These are phyloP conservation scores for Chionomys nivalis DNA, from an alignment of 2,113 vertebrate species.

Conservation along the genomic window DNA sequence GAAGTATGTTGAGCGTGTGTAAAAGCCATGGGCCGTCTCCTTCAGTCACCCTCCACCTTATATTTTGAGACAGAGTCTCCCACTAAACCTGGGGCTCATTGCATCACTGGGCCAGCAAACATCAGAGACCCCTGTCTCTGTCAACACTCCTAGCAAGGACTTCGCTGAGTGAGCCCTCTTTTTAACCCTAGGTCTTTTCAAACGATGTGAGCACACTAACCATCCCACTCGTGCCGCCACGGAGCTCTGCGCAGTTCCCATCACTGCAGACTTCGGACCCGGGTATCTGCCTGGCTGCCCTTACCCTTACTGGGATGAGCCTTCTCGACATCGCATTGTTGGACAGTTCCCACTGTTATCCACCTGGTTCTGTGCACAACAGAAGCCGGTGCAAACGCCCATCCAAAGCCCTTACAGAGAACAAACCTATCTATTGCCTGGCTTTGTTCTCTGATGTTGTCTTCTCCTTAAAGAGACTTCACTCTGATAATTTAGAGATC, in stretches of 20 bases:
- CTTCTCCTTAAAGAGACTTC: conserved; percentile 73
- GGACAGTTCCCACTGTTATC: background rate
- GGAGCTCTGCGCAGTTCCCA: background rate
- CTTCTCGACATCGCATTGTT: background rate
- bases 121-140: background rate
- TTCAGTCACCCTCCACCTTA: background rate
- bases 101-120: background rate
- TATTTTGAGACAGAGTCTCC: background rate
- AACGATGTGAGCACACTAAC: background rate
- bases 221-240: background rate
- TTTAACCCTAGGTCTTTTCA: background rate
- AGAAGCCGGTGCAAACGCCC: conserved; percentile 70
- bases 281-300: background rate
- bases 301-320: fast-evolving
- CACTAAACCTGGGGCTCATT: background rate
- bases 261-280: background rate
- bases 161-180: background rate
- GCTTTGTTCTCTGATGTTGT: conserved; percentile 73
- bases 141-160: no score
- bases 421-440: conserved; percentile 67
- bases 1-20: background rate
- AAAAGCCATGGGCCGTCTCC: no score
- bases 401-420: conserved; percentile 63
- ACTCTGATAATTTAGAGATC: conserved; percentile 67
- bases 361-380: conserved; percentile 14